Evolutionary conservation across 2,113 vertebrate species (phyloP), one percentile per base, ranked within the genome.

Genomic region (Coregonus clupeaformis): DNA sequence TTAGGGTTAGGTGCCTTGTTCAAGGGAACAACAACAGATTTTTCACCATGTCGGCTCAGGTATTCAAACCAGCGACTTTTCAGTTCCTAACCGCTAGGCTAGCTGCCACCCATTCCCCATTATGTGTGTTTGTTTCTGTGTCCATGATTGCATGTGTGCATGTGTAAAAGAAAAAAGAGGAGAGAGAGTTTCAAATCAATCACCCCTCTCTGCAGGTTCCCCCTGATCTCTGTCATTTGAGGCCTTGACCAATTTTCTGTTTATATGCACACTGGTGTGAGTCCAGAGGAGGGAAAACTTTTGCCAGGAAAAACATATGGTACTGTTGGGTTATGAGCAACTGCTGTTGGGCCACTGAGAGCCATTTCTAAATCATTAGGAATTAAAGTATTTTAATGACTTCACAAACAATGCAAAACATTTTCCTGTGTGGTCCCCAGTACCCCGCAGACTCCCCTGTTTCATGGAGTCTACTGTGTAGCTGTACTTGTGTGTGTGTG

Each of bases 251-350:
- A 72, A 67, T 25, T 5, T 25, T 16, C 4, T 64, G 22, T 27
- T 22, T 29, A 24, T 64, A 14, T 72, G 77, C 76, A 11, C 29
- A 32, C 18, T 27, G 27, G 18, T 72, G 52, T 68, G 63, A 70
- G 36, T 69, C 30, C 69, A 69, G 70, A 49, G 79, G 75, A 77
- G 78, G 80, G 76, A 73, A 78, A 77, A 73, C 66, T 30, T 27
- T 60, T 36, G 82, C 86, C 84, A 84, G 79, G 75, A 81, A 75
- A 82, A 82, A 66, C 86, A 88, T 88, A 88, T 86, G 84, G 81
- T 49, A 77, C 75, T 66, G 79, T 75, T 77, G 79, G 70, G 74
- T 74, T 36, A 67, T n/a, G 59, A 75, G 69, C 79, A 76, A 77
- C 36, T 42, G 12, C 49, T 52, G 49, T 52, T 16, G 68, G 75